Percentiles rank a stretch among this genome's conserved stretches.
phyloP scores from a whole-genome alignment of 1,140 invertebrate species.

The Melanaphis sacchari region DNA sequence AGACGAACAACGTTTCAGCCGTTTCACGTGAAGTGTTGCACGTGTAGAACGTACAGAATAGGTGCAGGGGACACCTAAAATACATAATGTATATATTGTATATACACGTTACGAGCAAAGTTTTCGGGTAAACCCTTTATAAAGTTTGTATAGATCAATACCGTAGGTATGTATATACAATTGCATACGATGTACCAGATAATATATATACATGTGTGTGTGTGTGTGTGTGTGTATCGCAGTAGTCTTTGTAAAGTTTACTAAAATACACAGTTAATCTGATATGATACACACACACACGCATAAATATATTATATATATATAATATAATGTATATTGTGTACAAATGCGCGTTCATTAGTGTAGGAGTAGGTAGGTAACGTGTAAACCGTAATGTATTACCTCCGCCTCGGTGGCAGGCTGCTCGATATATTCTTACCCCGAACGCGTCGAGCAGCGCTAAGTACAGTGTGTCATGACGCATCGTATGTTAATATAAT shows the following conservation, averaged over 20 bases:
- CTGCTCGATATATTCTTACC: background rate
- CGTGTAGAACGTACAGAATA: background rate
- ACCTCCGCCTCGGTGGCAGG: background rate
- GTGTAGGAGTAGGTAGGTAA: background rate
- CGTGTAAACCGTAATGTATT: background rate
- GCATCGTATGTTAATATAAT: background rate
- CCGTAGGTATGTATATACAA: background rate
- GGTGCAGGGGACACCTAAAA: background rate
- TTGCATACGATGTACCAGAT: background rate
- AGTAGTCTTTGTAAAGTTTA: conserved; percentile 24
- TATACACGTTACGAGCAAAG: background rate
- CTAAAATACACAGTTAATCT: background rate
- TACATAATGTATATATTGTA: background rate
- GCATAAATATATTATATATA: too few relatives aligned
- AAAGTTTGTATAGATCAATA: conserved; percentile 17
- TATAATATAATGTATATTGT: background rate
- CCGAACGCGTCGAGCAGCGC: background rate
- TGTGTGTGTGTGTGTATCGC: background rate
- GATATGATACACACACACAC: conserved; percentile 4
- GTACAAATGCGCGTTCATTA: background rate
- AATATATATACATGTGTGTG: background rate
- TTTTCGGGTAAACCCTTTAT: conserved; percentile 17
- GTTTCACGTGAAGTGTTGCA: background rate
- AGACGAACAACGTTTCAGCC: background rate
- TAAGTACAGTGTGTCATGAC: background rate